Evolutionary conservation across 1,140 invertebrate species (phyloP).

Genomic region (Drosophila kikkawai): DNA sequence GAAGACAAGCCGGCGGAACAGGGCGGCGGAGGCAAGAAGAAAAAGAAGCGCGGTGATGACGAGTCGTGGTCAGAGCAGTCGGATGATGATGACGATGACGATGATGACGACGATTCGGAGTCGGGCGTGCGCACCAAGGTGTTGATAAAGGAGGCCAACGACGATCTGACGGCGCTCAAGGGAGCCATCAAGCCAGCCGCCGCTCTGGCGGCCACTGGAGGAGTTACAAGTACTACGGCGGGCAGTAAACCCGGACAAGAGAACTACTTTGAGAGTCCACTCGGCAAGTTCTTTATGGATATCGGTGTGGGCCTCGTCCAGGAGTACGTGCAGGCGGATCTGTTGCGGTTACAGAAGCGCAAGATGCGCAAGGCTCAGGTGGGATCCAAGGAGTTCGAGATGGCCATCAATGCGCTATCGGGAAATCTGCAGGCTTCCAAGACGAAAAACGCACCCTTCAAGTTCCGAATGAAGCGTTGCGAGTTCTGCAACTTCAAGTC

Average conservation of each 20-base stretch:
- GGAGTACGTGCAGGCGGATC: constrained; percentile 96
- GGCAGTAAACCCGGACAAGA: constrained; percentile 68
- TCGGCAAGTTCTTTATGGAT: constrained; percentile 96
- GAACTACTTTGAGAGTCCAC: constrained; percentile 92
- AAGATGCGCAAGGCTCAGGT: constrained; percentile 89
- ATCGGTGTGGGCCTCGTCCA: constrained; percentile 96
- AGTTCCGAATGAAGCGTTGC: constrained; percentile 92
- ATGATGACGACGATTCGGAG: constrained; percentile 86
- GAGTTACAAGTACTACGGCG: constrained; percentile 36
- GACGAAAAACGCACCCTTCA: constrained; percentile 94
- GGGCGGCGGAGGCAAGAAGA: constrained; percentile 79
- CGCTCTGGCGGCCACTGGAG: constrained; percentile 76
- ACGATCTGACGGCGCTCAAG: constrained; percentile 86
- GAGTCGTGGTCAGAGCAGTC: constrained; percentile 85
- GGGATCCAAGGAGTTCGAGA: constrained; percentile 89
- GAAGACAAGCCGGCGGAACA: constrained; percentile 68
- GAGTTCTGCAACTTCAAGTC: constrained; percentile 97
- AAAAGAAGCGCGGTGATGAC: constrained; percentile 80
- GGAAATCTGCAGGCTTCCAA: constrained; percentile 95
- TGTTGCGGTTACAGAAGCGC: constrained; percentile 93
- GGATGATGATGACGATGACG: constrained; percentile 85
- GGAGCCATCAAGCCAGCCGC: constrained; percentile 85
- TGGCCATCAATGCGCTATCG: constrained; percentile 91
- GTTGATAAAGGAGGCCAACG: constrained; percentile 87
- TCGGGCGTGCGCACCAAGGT: constrained; percentile 86